Percentiles rank a stretch among this genome's conserved stretches.
Conservation (phyloP, 2,797 vertebrate genomes). For the Brotula barbata region DNA sequence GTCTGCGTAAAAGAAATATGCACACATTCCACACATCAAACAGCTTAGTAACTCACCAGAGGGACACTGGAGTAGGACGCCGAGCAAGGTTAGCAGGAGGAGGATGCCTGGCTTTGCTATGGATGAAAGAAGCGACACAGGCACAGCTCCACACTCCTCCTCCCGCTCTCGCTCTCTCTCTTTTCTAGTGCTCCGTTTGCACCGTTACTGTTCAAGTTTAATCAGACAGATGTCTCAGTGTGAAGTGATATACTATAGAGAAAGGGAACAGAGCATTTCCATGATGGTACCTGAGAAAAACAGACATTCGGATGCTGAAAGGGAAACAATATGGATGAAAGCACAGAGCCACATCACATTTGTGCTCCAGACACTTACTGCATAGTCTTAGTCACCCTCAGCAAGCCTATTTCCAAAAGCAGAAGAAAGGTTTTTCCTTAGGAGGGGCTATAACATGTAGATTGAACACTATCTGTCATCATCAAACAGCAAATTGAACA, state of each 20-base stretch:
- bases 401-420: too few relatives aligned
- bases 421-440: too few relatives aligned
- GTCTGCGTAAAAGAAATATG: slow-evolving; percentile 16
- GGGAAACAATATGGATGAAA: background rate
- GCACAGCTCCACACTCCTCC: slow-evolving; percentile 37
- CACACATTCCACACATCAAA: slow-evolving; percentile 4
- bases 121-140: slow-evolving; percentile 42
- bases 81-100: slow-evolving; percentile 23
- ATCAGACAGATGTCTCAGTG: slow-evolving; percentile 32
- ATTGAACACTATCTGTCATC: too few relatives aligned
- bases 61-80: slow-evolving; percentile 24
- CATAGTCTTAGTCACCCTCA: too few relatives aligned
- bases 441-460: too few relatives aligned
- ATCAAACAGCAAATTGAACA: too few relatives aligned
- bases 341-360: background rate
- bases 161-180: slow-evolving; percentile 32
- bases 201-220: slow-evolving; percentile 19
- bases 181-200: slow-evolving; percentile 34
- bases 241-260: slow-evolving; percentile 6
- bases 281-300: background rate
- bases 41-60: slow-evolving; percentile 54
- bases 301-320: background rate
- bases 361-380: too few relatives aligned
- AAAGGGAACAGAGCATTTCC: background rate
- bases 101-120: slow-evolving; percentile 34